Conservation (phyloP, 1,140 invertebrate genomes). For the Periplaneta americana region DNA sequence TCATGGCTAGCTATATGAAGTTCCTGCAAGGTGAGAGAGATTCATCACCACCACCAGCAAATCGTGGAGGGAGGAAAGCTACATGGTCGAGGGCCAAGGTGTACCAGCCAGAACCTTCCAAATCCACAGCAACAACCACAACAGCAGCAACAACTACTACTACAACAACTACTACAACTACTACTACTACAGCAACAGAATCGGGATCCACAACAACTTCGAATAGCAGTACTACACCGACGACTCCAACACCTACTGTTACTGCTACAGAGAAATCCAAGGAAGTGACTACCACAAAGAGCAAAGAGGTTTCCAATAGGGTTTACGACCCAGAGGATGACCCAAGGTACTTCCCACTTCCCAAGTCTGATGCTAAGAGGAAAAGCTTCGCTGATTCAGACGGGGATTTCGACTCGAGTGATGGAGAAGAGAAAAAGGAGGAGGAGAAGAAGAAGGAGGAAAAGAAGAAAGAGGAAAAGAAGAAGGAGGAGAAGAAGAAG, state of each 20-base stretch:
- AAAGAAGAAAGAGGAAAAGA: neutral
- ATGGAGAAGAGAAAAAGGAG: conserved; percentile 9
- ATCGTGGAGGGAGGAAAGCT: conserved; percentile 56
- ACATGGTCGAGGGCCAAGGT: conserved; percentile 51
- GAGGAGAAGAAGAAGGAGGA: neutral
- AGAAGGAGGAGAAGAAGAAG: conserved; percentile 11
- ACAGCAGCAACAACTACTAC: conserved; percentile 9
- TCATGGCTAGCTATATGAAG: conserved; percentile 79
- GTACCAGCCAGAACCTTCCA: conserved; percentile 33
- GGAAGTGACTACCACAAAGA: conserved; percentile 21
- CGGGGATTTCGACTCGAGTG: conserved; percentile 12
- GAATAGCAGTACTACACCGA: conserved; percentile 8
- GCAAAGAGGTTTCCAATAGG: conserved; percentile 28
- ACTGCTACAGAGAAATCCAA: conserved; percentile 1
- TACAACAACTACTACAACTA: conserved; percentile 17
- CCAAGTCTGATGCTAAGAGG: conserved; percentile 60
- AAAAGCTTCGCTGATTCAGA: conserved; percentile 19
- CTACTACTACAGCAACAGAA: conserved; percentile 29
- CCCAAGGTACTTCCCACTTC: conserved; percentile 64
- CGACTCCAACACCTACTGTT: conserved; percentile 7
- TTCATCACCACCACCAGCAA: conserved; percentile 64
- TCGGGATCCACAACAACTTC: conserved; percentile 6
- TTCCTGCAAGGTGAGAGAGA: conserved; percentile 77
- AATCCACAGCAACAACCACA: conserved; percentile 23
- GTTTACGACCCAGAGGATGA: conserved; percentile 49